A percentile compares a stretch with the other conserved stretches of the same genome.
Evolutionary conservation across 2,113 vertebrate species (phyloP).

Genomic region (Aramus guarauna): DNA sequence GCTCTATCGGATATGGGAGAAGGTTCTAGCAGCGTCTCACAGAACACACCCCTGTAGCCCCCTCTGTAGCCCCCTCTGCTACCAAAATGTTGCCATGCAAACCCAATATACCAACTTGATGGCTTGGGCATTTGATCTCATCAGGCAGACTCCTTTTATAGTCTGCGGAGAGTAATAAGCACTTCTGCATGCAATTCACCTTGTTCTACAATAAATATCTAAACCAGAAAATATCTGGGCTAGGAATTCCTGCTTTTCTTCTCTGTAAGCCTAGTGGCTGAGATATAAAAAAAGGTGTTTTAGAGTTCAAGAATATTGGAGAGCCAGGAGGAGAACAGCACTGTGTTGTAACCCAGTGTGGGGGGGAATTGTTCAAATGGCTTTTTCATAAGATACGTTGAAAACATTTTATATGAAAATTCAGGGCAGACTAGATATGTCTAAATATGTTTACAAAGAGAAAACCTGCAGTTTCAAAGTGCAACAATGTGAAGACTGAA

Average conservation of each 20-base stretch:
- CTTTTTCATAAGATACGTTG: neutral
- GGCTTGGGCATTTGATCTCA: neutral
- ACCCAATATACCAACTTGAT: neutral
- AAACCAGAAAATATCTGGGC: neutral
- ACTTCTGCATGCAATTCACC: neutral
- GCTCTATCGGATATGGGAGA: no score
- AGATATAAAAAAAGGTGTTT: neutral
- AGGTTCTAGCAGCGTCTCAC: no score
- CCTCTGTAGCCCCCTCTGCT: no score
- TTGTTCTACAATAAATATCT: neutral
- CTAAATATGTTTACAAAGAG: neutral
- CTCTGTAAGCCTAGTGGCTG: neutral
- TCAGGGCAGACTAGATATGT: neutral
- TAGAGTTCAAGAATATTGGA: neutral
- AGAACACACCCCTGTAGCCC: no score
- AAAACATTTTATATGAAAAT: neutral
- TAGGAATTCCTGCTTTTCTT: neutral
- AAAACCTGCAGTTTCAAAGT: neutral
- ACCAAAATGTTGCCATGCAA: no score
- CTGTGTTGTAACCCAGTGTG: neutral
- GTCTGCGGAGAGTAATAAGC: neutral
- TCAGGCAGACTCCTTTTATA: neutral
- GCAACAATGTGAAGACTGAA: neutral
- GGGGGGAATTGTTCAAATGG: fast-evolving
- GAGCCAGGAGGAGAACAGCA: neutral